Evolutionary conservation across 2,888 invertebrate genomes (phyloP), one percentile per base, ranked within the genome.

Genomic region (Priocnemis perturbator): DNA sequence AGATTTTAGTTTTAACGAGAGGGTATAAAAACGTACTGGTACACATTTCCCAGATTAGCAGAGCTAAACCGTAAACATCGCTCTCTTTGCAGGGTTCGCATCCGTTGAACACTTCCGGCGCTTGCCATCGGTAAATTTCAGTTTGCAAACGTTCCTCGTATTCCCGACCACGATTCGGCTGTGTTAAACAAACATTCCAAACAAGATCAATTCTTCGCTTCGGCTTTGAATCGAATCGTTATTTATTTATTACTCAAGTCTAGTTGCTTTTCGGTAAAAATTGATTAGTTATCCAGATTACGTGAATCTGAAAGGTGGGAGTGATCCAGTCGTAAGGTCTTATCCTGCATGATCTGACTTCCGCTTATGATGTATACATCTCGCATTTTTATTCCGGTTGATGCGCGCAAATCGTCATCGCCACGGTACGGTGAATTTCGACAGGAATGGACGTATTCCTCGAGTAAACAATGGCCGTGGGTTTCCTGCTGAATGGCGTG

Each of bases 1-100:
- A 14, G 2, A 0, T 17, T 56, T 50, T 20, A 53, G 26, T 37
- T 11, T 15, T 20, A 48, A 45, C 44, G 23, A 21, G 9, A 60
- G 47, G 47, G 23, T n/a, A 45, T 23, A 17, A 37, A 11, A 19
- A 67, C 73, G 83, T 37, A 83, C 86, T 82, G 37, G 87, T 86
- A 57, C 84, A 82, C 83, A 87, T 86, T 77, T 87, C 87, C 87
- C 87, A 87, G 55, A 86, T 84, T 23, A 87, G 69, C 19, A 87
- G 76, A 11, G 83, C 68, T 20, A 87, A 73, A n/a, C 86, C 82
- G 23, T 87, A 87, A 60, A 87, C 76, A 50, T 87, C 87, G 60
- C 73, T 84, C 15, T 81, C 79, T 64, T 72, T 81, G 15, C 74
- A 66, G 11, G 81, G 74, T 37, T 77, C 57, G 23, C 70, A 63